These are phyloP conservation scores for Caenorhabditis remanei DNA, from an alignment of 1,140 invertebrate genomes.

Conservation along the genomic window DNA sequence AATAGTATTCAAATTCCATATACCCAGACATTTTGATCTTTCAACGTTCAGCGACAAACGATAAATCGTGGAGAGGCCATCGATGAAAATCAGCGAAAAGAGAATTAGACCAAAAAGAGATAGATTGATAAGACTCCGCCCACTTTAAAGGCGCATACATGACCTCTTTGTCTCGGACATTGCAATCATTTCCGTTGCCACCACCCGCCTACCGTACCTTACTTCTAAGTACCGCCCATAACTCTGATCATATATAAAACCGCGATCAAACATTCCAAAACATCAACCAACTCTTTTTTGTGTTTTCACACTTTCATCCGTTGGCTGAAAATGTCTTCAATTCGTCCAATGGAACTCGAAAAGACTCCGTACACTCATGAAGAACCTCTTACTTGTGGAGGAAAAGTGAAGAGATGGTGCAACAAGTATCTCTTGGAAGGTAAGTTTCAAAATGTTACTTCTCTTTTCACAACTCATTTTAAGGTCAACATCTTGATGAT, in stretches of 20 bases:
- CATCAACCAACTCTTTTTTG: conserved; percentile 15
- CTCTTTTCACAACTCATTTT: background rate
- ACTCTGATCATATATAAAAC: conserved; percentile 26
- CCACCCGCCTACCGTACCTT: conserved; percentile 25
- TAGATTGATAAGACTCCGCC: conserved; percentile 2
- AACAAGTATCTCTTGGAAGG: conserved; percentile 69
- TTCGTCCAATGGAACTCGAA: conserved; percentile 52
- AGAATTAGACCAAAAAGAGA: conserved; percentile 39
- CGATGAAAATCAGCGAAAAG: background rate
- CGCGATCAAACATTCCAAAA: conserved; percentile 24
- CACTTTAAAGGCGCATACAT: conserved; percentile 41
- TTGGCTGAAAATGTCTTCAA: conserved; percentile 30
- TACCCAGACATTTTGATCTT: conserved; percentile 33
- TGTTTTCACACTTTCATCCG: background rate
- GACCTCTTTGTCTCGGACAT: conserved; percentile 39
- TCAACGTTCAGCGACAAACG: conserved; percentile 42
- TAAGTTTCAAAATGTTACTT: background rate
- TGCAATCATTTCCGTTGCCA: conserved; percentile 36
- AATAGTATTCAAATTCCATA: conserved; percentile 16
- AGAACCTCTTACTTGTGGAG: conserved; percentile 48
- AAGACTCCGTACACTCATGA: conserved; percentile 54
- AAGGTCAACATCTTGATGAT: conserved; percentile 70
- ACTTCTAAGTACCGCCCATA: conserved; percentile 45
- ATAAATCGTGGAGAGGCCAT: conserved; percentile 23
- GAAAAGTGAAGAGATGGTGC: conserved; percentile 61